Conservation (phyloP, 2,797 vertebrate genomes). For the Prionace glauca region DNA sequence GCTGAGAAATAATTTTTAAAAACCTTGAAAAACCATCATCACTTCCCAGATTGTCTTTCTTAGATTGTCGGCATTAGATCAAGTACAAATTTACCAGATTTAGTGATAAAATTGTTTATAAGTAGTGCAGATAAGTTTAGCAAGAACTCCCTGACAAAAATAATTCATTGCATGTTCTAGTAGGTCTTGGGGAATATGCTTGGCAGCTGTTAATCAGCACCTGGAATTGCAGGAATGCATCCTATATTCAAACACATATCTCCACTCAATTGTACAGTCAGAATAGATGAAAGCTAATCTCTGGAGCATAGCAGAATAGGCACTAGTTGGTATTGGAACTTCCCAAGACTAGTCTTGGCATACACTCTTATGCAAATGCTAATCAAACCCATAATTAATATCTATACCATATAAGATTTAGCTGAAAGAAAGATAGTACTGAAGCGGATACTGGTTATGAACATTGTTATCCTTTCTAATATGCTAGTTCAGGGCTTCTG, state of each 20-base stretch:
- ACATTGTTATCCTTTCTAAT: background rate
- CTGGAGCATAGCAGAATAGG: background rate
- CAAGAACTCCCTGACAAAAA: background rate
- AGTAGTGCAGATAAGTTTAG: background rate
- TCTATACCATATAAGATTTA: background rate
- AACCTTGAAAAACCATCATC: background rate
- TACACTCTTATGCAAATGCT: background rate
- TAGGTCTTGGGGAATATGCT: background rate
- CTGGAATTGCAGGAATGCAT: background rate
- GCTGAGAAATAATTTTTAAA: background rate
- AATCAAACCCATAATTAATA: background rate
- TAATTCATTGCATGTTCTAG: slow-evolving; percentile 19
- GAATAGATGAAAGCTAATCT: background rate
- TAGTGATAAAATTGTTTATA: background rate
- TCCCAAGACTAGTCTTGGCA: background rate
- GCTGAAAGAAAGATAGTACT: background rate
- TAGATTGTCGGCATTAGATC: background rate
- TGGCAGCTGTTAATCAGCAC: background rate
- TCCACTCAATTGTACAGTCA: background rate
- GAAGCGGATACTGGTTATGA: background rate
- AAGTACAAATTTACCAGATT: background rate
- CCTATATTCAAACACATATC: background rate
- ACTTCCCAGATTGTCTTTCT: background rate
- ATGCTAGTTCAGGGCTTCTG: background rate
- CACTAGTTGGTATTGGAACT: background rate